phyloP scores from a whole-genome alignment of 2,888 invertebrate genomes.

The Volucella inflata region DNA sequence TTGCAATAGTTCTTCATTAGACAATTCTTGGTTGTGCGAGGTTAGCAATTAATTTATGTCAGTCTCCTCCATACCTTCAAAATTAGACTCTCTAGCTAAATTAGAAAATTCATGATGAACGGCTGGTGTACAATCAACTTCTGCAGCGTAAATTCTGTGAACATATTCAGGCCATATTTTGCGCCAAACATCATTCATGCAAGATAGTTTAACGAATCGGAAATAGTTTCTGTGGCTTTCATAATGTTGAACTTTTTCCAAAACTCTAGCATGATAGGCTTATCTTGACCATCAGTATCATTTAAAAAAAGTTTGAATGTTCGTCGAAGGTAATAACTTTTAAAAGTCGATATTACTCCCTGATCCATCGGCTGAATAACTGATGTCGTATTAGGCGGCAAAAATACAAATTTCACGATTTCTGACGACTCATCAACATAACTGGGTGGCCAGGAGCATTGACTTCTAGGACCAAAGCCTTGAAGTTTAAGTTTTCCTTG shows the following conservation, averaged over 20 bases:
- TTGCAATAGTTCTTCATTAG: not conserved
- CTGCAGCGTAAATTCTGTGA: not conserved
- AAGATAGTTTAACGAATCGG: not conserved
- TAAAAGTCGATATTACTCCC: too few species aligned
- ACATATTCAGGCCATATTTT: slow-evolving; percentile 23
- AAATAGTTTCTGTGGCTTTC: slow-evolving; percentile 49
- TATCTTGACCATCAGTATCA: not conserved
- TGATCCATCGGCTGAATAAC: not conserved
- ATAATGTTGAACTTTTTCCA: too few species aligned
- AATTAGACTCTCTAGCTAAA: too few species aligned
- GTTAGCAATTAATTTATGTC: not conserved
- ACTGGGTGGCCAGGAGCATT: not conserved
- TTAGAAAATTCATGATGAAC: too few species aligned
- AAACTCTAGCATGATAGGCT: not conserved
- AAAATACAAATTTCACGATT: not conserved
- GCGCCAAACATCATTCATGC: slow-evolving; percentile 30
- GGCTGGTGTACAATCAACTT: too few species aligned
- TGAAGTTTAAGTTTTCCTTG: not conserved
- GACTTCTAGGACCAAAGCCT: not conserved
- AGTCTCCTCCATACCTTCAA: not conserved
- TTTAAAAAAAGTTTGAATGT: not conserved
- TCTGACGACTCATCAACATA: not conserved
- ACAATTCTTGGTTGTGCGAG: not conserved
- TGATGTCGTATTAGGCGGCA: not conserved
- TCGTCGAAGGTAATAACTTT: slow-evolving; percentile 1